Evolutionary conservation across 2,888 invertebrate genomes (phyloP).

Genomic region (Apotomis capreana): DNA sequence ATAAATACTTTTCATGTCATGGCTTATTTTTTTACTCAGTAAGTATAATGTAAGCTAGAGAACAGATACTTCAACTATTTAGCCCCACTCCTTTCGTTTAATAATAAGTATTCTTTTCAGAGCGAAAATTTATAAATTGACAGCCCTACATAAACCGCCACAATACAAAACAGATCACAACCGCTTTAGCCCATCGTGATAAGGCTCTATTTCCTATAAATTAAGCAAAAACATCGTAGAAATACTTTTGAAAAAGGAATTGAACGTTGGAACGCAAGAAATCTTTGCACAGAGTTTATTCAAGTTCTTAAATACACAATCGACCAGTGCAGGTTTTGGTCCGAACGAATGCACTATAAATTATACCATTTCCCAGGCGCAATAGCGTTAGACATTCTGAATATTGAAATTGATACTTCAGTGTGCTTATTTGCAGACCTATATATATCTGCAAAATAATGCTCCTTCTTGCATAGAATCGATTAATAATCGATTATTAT

Average conservation of each 20-base stretch:
- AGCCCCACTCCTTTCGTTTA: neutral
- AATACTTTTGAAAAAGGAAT: conserved; percentile 34
- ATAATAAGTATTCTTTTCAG: too few relatives aligned
- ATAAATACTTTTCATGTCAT: too few relatives aligned
- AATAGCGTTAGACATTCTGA: neutral
- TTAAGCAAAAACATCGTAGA: conserved; percentile 19
- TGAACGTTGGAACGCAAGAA: conserved; percentile 32
- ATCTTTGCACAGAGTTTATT: conserved; percentile 38
- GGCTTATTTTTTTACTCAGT: too few relatives aligned
- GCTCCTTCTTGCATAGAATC: too few relatives aligned
- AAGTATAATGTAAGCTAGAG: too few relatives aligned
- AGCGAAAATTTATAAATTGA: neutral
- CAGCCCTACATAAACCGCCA: conserved; percentile 38
- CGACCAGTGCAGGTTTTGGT: conserved; percentile 19
- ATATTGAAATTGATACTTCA: too few relatives aligned
- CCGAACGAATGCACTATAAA: conserved; percentile 22
- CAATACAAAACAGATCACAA: conserved; percentile 18
- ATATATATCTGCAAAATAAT: too few relatives aligned
- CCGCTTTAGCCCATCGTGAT: conserved; percentile 11
- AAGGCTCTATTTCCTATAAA: conserved; percentile 19
- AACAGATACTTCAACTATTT: too few relatives aligned
- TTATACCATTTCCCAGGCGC: conserved; percentile 1
- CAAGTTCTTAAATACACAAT: conserved; percentile 36
- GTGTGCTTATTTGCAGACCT: too few relatives aligned
- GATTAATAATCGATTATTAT: too few relatives aligned